phyloP scores from a whole-genome alignment of 2,797 vertebrate genomes.

The Cyprinella venusta region DNA sequence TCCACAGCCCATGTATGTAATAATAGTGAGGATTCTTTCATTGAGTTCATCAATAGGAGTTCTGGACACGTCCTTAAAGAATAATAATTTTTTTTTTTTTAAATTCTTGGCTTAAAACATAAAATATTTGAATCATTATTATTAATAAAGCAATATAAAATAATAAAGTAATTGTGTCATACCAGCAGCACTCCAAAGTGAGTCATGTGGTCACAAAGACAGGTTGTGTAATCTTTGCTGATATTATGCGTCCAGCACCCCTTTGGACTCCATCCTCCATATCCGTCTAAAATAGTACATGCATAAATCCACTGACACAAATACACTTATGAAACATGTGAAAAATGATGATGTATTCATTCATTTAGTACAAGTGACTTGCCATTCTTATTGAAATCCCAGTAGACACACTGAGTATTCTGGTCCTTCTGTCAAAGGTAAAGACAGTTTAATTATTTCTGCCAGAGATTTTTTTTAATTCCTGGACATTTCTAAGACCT shows the following conservation, averaged over 20 bases:
- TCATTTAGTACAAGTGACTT: slow-evolving; percentile 30
- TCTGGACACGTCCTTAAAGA: slow-evolving; percentile 80
- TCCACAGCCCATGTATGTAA: slow-evolving; percentile 87
- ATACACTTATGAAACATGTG: slow-evolving; percentile 6
- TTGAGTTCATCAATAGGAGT: slow-evolving; percentile 70
- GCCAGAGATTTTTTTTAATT: background rate
- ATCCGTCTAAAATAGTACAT: slow-evolving; percentile 76
- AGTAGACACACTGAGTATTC: slow-evolving; percentile 82
- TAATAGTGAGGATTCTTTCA: slow-evolving; percentile 80
- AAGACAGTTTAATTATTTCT: slow-evolving; percentile 39
- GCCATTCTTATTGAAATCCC: slow-evolving; percentile 88
- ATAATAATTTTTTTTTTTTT: too few relatives aligned
- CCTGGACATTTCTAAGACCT: background rate
- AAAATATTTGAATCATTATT: background rate
- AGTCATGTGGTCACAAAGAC: slow-evolving; percentile 91
- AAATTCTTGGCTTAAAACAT: background rate
- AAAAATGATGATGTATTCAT: background rate
- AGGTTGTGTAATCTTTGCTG: slow-evolving; percentile 82
- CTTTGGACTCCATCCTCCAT: slow-evolving; percentile 84
- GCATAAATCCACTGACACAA: slow-evolving; percentile 34
- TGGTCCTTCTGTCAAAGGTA: slow-evolving; percentile 70
- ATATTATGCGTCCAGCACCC: slow-evolving; percentile 82
- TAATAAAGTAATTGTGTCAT: slow-evolving; percentile 44
- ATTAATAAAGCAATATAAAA: background rate
- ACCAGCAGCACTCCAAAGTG: slow-evolving; percentile 94